These are phyloP conservation scores for Scaptomyza graminum DNA, from an alignment of 1,140 invertebrate genomes.

Conservation along the genomic window DNA sequence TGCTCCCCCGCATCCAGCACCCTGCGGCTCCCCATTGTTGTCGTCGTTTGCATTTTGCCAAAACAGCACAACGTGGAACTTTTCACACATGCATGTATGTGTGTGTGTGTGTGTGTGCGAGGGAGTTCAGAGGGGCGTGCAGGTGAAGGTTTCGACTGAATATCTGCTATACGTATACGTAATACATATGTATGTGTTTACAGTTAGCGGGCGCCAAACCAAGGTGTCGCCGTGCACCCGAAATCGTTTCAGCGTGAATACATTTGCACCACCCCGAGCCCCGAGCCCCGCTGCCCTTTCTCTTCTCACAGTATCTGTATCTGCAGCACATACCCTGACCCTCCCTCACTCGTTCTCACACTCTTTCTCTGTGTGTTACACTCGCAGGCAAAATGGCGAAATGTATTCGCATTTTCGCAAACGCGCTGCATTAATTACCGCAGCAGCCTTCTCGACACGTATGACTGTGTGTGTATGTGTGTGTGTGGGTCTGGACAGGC, in stretches of 20 bases:
- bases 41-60: conserved; percentile 74
- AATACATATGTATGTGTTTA: conserved; percentile 76
- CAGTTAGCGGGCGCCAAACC: conserved; percentile 80
- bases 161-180: conserved; percentile 18
- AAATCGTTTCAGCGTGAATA: conserved; percentile 81
- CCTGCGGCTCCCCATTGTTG: conserved; percentile 15
- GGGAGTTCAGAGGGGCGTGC: background rate
- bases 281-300: background rate
- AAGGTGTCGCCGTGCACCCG: conserved; percentile 79
- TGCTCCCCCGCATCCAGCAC: background rate
- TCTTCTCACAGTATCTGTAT: conserved; percentile 27
- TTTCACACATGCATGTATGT: conserved; percentile 76
- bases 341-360: background rate
- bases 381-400: conserved; percentile 54
- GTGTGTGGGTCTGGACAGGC: background rate
- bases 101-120: too few relatives aligned
- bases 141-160: background rate
- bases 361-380: too few relatives aligned
- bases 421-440: conserved; percentile 81
- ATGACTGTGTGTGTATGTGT: conserved; percentile 20
- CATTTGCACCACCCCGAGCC: conserved; percentile 53
- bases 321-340: conserved; percentile 17
- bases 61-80: conserved; percentile 75
- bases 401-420: conserved; percentile 81
- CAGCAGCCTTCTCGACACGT: conserved; percentile 61